Evolutionary conservation across 2,797 vertebrate genomes (phyloP), one percentile per base, ranked within the genome.

Genomic region (Danionella dracula): DNA sequence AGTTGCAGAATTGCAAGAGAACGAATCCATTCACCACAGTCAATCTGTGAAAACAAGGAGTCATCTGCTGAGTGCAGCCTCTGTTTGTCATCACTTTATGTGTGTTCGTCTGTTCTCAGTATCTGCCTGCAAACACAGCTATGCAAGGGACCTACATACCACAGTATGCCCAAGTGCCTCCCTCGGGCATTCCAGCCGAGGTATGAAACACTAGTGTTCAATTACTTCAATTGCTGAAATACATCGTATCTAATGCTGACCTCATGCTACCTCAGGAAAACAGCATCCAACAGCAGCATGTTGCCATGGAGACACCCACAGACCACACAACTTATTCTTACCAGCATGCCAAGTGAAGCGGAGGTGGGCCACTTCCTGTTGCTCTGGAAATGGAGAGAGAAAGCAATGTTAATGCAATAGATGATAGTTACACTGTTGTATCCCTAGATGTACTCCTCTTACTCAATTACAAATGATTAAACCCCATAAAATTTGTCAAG

Each of bases 131-230:
- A 9, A 87, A 92, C 62, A 83, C 92, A 57, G 84, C 94, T 78
- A 82, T 96, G 90, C 93, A 93, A 74, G 94, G 94, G 81, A 88
- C 93, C 53, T 95, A 93, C 83, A 84, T 96, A 77, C 90, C 93
- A 67, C 93, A 91, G 81, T 96, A 91, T 82, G 85, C 92, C 45
- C 89, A 94, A 75, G 90, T 93, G 92, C 93, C 94, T 85, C 84
- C 92, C 37, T 79, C 92, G 76, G 90, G 81, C 64, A 87, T 95
- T 50, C 88, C 93, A 53, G 91, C 93, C 1, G 94, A 96, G 92
- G 94, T 96, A 85, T 65, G n/a, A 53, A 37, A 21, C 45, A 16
- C 48, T 29, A 34, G 4, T 15, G 53, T 53, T 46, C 6, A 38
- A 58, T 27, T 27, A 49, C 35, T 49, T 4, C 44, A 42, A 34